These are phyloP conservation scores for Resseliella maxima DNA, from an alignment of 2,888 invertebrate genomes.

Conservation along the genomic window DNA sequence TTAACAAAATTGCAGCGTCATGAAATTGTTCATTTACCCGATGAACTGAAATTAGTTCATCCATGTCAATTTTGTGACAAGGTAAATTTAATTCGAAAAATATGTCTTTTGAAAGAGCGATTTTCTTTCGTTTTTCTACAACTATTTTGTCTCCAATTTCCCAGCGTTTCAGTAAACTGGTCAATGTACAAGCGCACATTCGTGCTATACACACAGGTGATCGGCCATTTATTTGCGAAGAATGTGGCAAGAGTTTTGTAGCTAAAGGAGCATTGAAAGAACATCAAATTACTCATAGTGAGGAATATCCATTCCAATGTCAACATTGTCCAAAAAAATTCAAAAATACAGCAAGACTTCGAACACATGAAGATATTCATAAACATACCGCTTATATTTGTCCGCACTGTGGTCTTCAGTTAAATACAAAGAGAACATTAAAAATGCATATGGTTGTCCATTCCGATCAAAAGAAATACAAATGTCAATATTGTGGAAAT, in stretches of 20 bases:
- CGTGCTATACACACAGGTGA: slow-evolving; percentile 64
- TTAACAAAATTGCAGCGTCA: slow-evolving; percentile 60
- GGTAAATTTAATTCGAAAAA: too few species aligned
- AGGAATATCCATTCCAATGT: slow-evolving; percentile 68
- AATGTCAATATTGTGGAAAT: slow-evolving; percentile 65
- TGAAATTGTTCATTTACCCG: slow-evolving; percentile 61
- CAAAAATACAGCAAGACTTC: slow-evolving; percentile 65
- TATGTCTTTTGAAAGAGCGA: too few species aligned
- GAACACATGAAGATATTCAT: slow-evolving; percentile 68
- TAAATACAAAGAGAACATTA: slow-evolving; percentile 68
- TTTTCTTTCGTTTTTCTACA: too few species aligned
- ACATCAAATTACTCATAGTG: slow-evolving; percentile 68
- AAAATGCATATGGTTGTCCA: slow-evolving; percentile 68
- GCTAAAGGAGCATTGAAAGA: slow-evolving; percentile 69
- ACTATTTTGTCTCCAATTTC: too few species aligned
- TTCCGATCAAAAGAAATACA: slow-evolving; percentile 65
- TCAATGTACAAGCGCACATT: slow-evolving; percentile 59
- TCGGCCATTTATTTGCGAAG: slow-evolving; percentile 68
- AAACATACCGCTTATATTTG: slow-evolving; percentile 66
- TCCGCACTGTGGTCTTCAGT: slow-evolving; percentile 65
- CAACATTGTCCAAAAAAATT: slow-evolving; percentile 65
- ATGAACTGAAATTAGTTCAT: slow-evolving; percentile 61
- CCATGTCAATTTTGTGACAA: slow-evolving; percentile 61
- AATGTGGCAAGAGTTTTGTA: slow-evolving; percentile 68
- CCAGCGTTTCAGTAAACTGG: slow-evolving; percentile 58